Conservation (phyloP, 37 sponge, comb jelly and placozoan genomes). For the Crambe crambe region DNA sequence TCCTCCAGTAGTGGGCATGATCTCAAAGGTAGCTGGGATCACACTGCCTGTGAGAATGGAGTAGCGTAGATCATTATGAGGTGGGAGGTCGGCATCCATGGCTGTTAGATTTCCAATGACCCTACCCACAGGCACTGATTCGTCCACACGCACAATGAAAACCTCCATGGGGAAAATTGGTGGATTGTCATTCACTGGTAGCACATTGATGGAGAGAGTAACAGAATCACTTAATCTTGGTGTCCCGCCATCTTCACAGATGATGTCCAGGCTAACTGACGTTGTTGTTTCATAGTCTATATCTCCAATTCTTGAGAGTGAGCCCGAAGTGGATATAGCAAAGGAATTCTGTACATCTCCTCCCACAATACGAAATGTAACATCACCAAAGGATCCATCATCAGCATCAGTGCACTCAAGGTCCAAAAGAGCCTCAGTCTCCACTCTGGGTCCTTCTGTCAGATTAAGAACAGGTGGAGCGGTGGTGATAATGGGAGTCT, state of each 20-base stretch:
- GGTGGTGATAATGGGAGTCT: slow-evolving; percentile 30
- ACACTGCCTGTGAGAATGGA: slow-evolving; percentile 29
- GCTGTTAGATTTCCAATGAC: slow-evolving; percentile 18
- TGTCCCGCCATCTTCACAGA: slow-evolving; percentile 66
- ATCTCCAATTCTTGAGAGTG: slow-evolving; percentile 17
- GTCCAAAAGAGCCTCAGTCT: neutral
- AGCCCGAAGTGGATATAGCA: slow-evolving; percentile 35
- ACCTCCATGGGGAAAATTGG: slow-evolving; percentile 34
- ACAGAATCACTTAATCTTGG: slow-evolving; percentile 28
- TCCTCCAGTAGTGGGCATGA: slow-evolving; percentile 38
- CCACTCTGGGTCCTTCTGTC: slow-evolving; percentile 9
- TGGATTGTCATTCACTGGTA: slow-evolving; percentile 55
- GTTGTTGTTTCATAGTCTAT: slow-evolving; percentile 46
- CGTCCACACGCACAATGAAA: slow-evolving; percentile 22
- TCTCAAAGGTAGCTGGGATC: slow-evolving; percentile 12
- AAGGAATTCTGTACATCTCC: slow-evolving; percentile 30
- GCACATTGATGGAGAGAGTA: slow-evolving; percentile 40
- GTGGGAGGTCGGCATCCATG: slow-evolving; percentile 53
- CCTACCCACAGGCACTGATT: neutral
- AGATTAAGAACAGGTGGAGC: neutral
- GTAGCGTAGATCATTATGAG: slow-evolving; percentile 46
- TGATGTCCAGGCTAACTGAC: slow-evolving; percentile 35
- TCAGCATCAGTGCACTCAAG: slow-evolving; percentile 58
- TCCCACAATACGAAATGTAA: slow-evolving; percentile 31
- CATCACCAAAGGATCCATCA: slow-evolving; percentile 39